Evolutionary conservation across 2,888 invertebrate genomes (phyloP).

Genomic region (Sarcophaga carnaria): DNA sequence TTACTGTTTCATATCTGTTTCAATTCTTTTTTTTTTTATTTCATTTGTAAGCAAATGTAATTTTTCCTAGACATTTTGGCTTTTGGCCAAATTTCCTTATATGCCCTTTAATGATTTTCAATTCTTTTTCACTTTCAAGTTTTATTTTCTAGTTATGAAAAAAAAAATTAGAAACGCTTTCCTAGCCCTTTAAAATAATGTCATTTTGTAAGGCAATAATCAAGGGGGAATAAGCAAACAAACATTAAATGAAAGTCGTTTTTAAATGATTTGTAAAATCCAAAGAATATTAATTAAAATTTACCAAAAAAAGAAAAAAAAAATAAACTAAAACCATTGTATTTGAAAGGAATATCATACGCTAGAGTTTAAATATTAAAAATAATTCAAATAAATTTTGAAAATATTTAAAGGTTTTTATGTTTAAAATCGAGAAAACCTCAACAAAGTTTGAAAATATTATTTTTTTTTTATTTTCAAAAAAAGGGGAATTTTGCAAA

Average conservation of each 20-base stretch:
- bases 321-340: neutral
- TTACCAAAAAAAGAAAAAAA: neutral
- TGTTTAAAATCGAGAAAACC: too few species aligned
- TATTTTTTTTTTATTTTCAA: too few species aligned
- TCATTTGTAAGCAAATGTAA: constrained; percentile 14
- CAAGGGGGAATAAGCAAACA: neutral
- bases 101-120: constrained; percentile 54
- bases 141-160: constrained; percentile 16
- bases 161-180: neutral
- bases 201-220: constrained; percentile 6
- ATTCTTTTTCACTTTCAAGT: neutral
- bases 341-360: neutral
- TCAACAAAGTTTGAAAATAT: too few species aligned
- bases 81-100: constrained; percentile 57
- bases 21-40: constrained; percentile 20
- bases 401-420: too few species aligned
- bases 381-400: too few species aligned
- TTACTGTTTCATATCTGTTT: too few species aligned
- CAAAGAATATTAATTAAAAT: constrained; percentile 47
- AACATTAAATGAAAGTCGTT: neutral
- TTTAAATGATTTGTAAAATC: constrained; percentile 35
- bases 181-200: neutral
- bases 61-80: constrained; percentile 67
- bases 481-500: too few species aligned
- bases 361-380: too few species aligned